Percentiles rank a stretch among this genome's conserved stretches.
Evolutionary conservation across 1,140 invertebrate genomes (phyloP).

Genomic region (Euwallacea fornicatus): DNA sequence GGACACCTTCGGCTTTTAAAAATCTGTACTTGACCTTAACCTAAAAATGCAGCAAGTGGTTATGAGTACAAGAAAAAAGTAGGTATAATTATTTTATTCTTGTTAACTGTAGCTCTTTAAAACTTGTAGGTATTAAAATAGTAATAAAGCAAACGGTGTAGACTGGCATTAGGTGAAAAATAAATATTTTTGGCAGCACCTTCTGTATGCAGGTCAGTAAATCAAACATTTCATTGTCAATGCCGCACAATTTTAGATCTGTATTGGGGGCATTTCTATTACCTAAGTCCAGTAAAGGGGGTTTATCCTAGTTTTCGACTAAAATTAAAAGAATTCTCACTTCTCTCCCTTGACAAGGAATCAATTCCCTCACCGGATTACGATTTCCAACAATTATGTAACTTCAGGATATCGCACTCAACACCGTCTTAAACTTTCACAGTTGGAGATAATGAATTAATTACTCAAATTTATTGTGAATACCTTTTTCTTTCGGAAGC

Average conservation of each 20-base stretch:
- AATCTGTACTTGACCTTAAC: conserved; percentile 23
- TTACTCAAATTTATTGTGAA: background rate
- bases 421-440: background rate
- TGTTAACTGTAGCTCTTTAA: background rate
- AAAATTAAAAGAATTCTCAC: background rate
- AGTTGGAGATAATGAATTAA: background rate
- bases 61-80: background rate
- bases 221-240: background rate
- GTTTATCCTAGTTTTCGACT: background rate
- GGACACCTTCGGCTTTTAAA: conserved; percentile 10
- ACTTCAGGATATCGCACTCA: background rate
- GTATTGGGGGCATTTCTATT: background rate
- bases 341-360: background rate
- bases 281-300: background rate
- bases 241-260: background rate
- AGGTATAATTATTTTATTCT: conserved; percentile 2
- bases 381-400: conserved; percentile 16
- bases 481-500: background rate
- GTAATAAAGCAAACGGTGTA: conserved; percentile 22
- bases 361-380: background rate
- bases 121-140: conserved; percentile 2
- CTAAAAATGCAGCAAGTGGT: conserved; percentile 26
- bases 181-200: conserved; percentile 31
- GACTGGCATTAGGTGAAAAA: conserved; percentile 23
- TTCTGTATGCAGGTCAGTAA: conserved; percentile 15